phyloP scores from a whole-genome alignment of 2,797 vertebrate genomes.

The Rhinogobio ventralis region DNA sequence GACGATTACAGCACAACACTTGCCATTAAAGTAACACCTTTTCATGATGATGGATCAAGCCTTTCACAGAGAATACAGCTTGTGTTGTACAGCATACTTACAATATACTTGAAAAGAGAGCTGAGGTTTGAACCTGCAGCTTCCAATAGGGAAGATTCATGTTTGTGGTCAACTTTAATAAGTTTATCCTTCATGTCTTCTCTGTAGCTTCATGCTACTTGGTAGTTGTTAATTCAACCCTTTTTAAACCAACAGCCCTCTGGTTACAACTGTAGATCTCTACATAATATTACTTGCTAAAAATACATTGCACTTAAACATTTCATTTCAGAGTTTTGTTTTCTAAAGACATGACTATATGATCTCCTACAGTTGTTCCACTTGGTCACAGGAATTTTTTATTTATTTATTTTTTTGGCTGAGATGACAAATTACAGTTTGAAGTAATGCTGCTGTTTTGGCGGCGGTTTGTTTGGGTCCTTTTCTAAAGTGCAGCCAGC shows the following conservation, averaged over 20 bases:
- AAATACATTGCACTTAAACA: background rate
- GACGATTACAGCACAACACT: constrained; percentile 5
- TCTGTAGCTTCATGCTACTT: background rate
- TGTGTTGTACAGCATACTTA: background rate
- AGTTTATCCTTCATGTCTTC: background rate
- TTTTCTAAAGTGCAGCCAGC: constrained; percentile 60
- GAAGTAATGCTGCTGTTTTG: constrained; percentile 37
- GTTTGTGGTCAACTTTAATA: background rate
- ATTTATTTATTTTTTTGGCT: background rate
- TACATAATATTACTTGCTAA: background rate
- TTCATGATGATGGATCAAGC: constrained; percentile 18
- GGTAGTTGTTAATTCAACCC: background rate
- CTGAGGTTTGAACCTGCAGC: background rate
- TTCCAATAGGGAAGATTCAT: background rate
- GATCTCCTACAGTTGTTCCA: constrained; percentile 24
- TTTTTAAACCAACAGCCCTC: background rate
- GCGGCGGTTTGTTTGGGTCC: constrained; percentile 25
- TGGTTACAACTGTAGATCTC: background rate
- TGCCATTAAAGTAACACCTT: constrained; percentile 2
- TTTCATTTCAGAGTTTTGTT: background rate
- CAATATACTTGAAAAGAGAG: background rate
- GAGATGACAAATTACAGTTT: constrained; percentile 41
- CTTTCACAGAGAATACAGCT: background rate
- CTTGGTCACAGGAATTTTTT: background rate
- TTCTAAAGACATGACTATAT: background rate